Evolutionary conservation across 2,888 invertebrate genomes (phyloP).

Genomic region (Phoenoteleia sp.): DNA sequence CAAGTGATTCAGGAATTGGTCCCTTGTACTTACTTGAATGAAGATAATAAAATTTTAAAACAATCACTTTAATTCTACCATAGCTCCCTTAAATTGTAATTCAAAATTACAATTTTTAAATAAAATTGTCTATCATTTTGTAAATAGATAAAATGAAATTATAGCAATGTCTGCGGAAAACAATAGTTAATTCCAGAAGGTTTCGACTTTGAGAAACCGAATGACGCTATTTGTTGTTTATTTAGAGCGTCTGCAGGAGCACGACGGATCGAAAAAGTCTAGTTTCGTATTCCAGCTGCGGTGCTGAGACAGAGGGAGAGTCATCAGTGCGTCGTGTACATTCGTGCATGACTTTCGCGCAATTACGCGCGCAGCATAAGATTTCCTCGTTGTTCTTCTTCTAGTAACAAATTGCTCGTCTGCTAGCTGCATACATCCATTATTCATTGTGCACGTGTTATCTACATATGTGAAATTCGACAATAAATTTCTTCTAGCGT

Average conservation of each 20-base stretch:
- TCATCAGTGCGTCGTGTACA: conserved; percentile 51
- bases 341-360: conserved; percentile 56
- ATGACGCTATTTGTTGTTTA: conserved; percentile 20
- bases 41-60: no score
- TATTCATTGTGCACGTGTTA: conserved; percentile 24
- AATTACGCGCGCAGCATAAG: conserved; percentile 55
- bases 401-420: conserved; percentile 35
- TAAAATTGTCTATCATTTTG: no score
- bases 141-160: no score
- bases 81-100: no score
- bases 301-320: background rate
- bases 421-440: conserved; percentile 21
- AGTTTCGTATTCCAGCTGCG: conserved; percentile 46
- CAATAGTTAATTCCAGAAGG: no score
- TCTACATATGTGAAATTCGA: conserved; percentile 20
- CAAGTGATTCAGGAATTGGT: no score
- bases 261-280: conserved; percentile 2
- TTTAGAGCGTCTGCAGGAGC: conserved; percentile 14
- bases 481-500: conserved; percentile 4
- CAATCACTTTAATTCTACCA: no score
- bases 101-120: no score
- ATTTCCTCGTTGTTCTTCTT: conserved; percentile 29
- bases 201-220: conserved; percentile 11
- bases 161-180: no score
- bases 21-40: no score